Percentiles rank a stretch among this genome's conserved stretches.
These are phyloP conservation scores for Zygogramma bicolorata DNA, from an alignment of 2,888 invertebrate species.

Conservation along the genomic window DNA sequence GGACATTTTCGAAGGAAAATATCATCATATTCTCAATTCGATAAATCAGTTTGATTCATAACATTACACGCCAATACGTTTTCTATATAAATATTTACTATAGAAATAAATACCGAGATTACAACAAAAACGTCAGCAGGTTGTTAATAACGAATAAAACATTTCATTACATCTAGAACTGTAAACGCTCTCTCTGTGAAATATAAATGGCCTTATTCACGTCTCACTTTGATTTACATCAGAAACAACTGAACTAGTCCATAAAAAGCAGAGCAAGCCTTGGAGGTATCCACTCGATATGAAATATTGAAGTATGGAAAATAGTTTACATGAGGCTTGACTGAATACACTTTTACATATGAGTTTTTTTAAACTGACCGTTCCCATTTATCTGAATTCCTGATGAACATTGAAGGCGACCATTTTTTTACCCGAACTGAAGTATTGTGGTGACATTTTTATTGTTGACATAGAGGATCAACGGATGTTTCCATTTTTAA, in stretches of 20 bases:
- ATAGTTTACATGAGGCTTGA: neutral
- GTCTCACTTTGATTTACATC: neutral
- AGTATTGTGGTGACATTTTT: too few species aligned
- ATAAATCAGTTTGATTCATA: too few species aligned
- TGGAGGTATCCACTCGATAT: neutral
- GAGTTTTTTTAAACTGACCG: too few species aligned
- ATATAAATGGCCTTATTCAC: neutral
- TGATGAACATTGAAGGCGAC: too few species aligned
- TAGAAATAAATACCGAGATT: constrained; percentile 5
- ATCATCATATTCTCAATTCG: too few species aligned
- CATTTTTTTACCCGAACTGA: too few species aligned
- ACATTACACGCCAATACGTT: constrained; percentile 3
- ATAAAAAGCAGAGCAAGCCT: neutral
- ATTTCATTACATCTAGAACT: constrained; percentile 20
- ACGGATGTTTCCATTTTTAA: too few species aligned
- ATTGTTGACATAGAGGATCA: too few species aligned
- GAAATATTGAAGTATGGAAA: neutral
- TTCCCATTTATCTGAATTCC: too few species aligned
- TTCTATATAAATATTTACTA: neutral
- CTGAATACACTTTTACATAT: too few species aligned
- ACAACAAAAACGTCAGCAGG: constrained; percentile 18
- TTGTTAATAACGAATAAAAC: constrained; percentile 19
- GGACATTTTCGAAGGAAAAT: too few species aligned
- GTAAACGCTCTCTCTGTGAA: neutral
- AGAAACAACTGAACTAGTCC: neutral